Conservation (phyloP, 1,140 invertebrate genomes). For the Tribolium castaneum region DNA sequence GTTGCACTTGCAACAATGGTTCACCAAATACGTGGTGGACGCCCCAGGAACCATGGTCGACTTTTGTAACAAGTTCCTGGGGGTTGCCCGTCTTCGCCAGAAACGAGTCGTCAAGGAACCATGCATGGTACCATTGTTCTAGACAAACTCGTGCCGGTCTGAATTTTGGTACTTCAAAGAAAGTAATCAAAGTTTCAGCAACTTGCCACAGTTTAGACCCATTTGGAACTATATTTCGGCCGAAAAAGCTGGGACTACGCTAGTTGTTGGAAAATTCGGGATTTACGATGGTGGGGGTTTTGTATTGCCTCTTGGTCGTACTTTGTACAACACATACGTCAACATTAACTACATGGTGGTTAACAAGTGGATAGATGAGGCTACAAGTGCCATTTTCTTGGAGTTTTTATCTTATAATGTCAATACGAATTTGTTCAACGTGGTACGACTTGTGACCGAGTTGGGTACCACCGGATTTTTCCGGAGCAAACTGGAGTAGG, state of each 20-base stretch:
- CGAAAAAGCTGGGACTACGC: constrained; percentile 25
- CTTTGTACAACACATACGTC: constrained; percentile 49
- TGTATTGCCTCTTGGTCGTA: constrained; percentile 50
- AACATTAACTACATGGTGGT: constrained; percentile 49
- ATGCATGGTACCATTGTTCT: not conserved
- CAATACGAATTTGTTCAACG: constrained; percentile 53
- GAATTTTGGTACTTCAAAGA: constrained; percentile 8
- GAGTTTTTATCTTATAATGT: constrained; percentile 53
- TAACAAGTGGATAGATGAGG: constrained; percentile 51
- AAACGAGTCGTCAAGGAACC: constrained; percentile 36
- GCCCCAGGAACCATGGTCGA: constrained; percentile 53
- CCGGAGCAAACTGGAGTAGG: constrained; percentile 24
- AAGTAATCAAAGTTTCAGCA: not conserved
- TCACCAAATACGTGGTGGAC: constrained; percentile 43
- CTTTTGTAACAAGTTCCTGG: constrained; percentile 52
- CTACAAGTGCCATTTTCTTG: constrained; percentile 48
- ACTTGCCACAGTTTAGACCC: constrained; percentile 9
- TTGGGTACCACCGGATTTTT: constrained; percentile 48
- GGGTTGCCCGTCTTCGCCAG: constrained; percentile 51
- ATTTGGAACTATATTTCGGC: constrained; percentile 46
- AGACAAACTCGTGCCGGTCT: constrained; percentile 13
- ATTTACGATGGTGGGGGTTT: constrained; percentile 52
- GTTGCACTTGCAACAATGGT: constrained; percentile 51
- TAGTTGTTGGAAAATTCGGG: constrained; percentile 49
- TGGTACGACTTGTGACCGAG: constrained; percentile 48